These are phyloP conservation scores for Novumbra hubbsi DNA, from an alignment of 2,797 vertebrate species.

Conservation along the genomic window DNA sequence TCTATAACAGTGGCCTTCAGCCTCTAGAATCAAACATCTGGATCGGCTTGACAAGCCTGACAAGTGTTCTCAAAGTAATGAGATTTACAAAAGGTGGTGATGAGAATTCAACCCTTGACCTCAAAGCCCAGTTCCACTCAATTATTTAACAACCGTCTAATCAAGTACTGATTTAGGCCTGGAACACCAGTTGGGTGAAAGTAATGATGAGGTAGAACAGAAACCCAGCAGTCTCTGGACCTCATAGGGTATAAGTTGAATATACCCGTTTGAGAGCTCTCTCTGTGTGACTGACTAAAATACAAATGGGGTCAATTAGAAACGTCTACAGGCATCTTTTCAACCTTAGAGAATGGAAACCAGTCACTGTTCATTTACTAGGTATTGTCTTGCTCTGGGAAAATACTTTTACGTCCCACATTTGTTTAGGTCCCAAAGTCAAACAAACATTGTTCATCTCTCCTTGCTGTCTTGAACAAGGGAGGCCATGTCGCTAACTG, in stretches of 20 bases:
- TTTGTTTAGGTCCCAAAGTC: slow-evolving; percentile 43
- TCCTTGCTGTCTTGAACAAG: slow-evolving; percentile 42
- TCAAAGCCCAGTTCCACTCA: too few relatives aligned
- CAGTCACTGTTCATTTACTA: neutral
- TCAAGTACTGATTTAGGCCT: too few relatives aligned
- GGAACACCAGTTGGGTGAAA: too few relatives aligned
- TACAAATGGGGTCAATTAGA: neutral
- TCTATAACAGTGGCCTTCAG: slow-evolving; percentile 45
- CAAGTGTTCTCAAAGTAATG: slow-evolving; percentile 51
- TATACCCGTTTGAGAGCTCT: neutral
- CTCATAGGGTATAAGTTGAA: too few relatives aligned
- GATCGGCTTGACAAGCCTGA: slow-evolving; percentile 58
- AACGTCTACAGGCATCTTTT: slow-evolving; percentile 31
- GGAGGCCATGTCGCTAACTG: slow-evolving; percentile 36
- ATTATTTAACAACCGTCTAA: too few relatives aligned
- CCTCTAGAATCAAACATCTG: slow-evolving; percentile 60
- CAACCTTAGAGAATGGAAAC: slow-evolving; percentile 19
- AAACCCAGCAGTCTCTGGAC: too few relatives aligned
- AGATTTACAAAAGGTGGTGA: slow-evolving; percentile 34
- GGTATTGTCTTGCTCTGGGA: slow-evolving; percentile 23
- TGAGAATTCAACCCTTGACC: slow-evolving; percentile 5
- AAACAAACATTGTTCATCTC: slow-evolving; percentile 37
- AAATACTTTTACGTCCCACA: slow-evolving; percentile 30
- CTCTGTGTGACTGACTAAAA: neutral
- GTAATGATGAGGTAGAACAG: too few relatives aligned